Evolutionary conservation across 2,113 vertebrate species (phyloP).

Genomic region (Spizaetus ornatus): DNA sequence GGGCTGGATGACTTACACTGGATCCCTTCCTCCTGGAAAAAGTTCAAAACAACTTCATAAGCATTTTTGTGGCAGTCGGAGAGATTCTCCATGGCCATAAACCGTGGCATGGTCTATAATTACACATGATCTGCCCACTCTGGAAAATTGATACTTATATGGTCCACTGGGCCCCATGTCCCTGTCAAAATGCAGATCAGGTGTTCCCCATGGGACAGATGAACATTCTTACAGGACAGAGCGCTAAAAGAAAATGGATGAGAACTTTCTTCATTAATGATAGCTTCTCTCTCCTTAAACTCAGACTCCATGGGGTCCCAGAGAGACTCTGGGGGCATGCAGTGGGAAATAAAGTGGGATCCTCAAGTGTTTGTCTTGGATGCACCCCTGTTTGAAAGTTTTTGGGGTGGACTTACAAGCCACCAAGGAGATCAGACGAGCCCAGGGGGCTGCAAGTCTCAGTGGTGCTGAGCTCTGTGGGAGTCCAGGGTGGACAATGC

Average conservation of each 20-base stretch:
- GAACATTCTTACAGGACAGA: neutral
- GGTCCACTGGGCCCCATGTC: slow-evolving; percentile 22
- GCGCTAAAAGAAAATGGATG: neutral
- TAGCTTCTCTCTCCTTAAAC: neutral
- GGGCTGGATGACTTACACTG: neutral
- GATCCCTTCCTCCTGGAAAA: neutral
- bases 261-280: neutral
- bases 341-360: neutral
- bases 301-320: neutral
- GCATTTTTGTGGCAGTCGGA: slow-evolving; percentile 5
- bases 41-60: slow-evolving; percentile 39
- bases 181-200: slow-evolving; percentile 50
- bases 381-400: neutral
- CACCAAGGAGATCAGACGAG: neutral
- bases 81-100: slow-evolving; percentile 10
- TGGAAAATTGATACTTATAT: slow-evolving; percentile 51
- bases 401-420: neutral
- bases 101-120: slow-evolving; percentile 42
- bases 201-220: neutral
- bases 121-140: slow-evolving; percentile 20
- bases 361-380: neutral
- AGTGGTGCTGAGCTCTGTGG: neutral
- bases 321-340: neutral
- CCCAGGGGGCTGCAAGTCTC: neutral
- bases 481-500: neutral